Conservation (phyloP, 2,797 vertebrate species). For the Lophura swinhoii region DNA sequence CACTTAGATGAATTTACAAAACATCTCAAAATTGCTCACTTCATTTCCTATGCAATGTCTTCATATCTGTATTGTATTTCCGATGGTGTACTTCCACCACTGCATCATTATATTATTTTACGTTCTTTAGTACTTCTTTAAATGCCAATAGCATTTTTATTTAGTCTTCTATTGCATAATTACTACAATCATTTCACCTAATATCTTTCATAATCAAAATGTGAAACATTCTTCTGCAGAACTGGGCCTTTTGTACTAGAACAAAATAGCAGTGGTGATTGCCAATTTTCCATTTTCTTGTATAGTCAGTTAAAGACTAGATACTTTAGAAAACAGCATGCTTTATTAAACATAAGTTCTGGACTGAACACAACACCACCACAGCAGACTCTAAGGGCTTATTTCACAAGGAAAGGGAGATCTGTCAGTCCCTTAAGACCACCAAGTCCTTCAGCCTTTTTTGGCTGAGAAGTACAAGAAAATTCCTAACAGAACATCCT, state of each 20-base stretch:
- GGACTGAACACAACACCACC: not conserved
- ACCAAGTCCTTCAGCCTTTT: not conserved
- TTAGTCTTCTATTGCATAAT: not conserved
- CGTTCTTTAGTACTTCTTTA: not conserved
- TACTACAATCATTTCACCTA: not conserved
- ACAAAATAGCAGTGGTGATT: not conserved
- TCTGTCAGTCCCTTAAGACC: not conserved
- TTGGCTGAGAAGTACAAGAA: not conserved
- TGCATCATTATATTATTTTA: not conserved
- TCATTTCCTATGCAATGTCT: not conserved
- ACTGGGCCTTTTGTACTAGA: not conserved
- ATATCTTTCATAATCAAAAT: not conserved
- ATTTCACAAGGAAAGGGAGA: not conserved
- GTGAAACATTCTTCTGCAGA: not conserved
- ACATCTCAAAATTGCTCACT: not conserved
- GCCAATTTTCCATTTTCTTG: not conserved
- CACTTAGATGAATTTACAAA: not conserved
- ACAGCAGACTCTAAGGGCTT: not conserved
- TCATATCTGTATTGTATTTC: not conserved
- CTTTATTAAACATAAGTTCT: not conserved
- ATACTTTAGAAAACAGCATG: not conserved
- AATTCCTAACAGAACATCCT: not conserved
- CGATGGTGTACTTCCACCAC: not conserved
- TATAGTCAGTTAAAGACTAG: not conserved
- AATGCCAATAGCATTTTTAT: not conserved